Evolutionary conservation across 2,113 vertebrate genomes (phyloP).

Genomic region (Parotia lawesii): DNA sequence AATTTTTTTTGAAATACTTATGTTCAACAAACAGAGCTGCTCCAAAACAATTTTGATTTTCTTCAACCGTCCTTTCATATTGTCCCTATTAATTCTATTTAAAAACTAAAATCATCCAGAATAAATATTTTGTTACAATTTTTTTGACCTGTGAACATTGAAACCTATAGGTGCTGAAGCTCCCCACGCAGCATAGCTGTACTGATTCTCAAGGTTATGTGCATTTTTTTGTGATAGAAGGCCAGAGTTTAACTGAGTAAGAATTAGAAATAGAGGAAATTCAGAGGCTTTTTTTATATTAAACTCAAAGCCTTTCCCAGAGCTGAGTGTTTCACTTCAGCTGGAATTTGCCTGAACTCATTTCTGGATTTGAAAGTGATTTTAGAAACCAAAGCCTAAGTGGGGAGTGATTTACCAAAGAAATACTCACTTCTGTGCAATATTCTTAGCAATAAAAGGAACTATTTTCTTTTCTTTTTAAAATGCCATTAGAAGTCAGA

Average conservation of each 20-base stretch:
- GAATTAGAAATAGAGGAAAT: slow-evolving; percentile 47
- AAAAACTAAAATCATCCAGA: neutral
- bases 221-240: slow-evolving; percentile 7
- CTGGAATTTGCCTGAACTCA: slow-evolving; percentile 50
- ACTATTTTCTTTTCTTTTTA: slow-evolving; percentile 5
- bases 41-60: neutral
- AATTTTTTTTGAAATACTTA: neutral
- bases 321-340: slow-evolving; percentile 44
- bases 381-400: slow-evolving; percentile 52
- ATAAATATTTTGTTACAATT: neutral
- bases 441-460: slow-evolving; percentile 17
- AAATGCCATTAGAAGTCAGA: neutral
- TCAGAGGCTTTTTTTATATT: slow-evolving; percentile 32
- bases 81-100: neutral
- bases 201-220: neutral
- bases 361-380: slow-evolving; percentile 56
- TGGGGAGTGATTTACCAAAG: slow-evolving; percentile 14
- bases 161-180: neutral
- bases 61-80: neutral
- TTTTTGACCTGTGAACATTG: neutral
- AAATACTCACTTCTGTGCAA: slow-evolving; percentile 10
- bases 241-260: slow-evolving; percentile 15
- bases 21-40: neutral
- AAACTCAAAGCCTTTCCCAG: slow-evolving; percentile 50
- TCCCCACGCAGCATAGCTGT: neutral